These are phyloP conservation scores for Saturnia pavonia DNA, from an alignment of 2,888 invertebrate genomes.

Conservation along the genomic window DNA sequence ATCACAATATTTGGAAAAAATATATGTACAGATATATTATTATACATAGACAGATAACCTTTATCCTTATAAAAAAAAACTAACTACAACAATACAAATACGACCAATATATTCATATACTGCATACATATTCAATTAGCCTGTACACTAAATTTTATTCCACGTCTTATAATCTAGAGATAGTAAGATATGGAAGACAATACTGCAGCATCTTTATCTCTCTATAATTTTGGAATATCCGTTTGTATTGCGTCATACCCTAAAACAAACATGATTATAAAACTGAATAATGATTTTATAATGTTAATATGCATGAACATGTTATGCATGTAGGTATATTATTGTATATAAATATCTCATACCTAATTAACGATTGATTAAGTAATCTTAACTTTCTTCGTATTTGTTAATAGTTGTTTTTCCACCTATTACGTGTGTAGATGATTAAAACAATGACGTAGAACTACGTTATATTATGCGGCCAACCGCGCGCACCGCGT, in stretches of 20 bases:
- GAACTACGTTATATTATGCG: slow-evolving; percentile 27
- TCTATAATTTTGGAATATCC: background rate
- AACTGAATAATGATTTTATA: background rate
- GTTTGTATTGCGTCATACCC: background rate
- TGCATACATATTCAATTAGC: no score
- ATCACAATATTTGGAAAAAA: no score
- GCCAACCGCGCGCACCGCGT: background rate
- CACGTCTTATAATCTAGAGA: background rate
- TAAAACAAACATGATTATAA: background rate
- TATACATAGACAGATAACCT: no score
- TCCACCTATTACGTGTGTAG: slow-evolving; percentile 23
- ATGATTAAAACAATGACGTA: slow-evolving; percentile 33
- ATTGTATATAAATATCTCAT: background rate
- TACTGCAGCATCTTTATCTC: background rate
- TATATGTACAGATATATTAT: no score
- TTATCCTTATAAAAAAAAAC: background rate
- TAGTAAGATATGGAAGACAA: background rate
- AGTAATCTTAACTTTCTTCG: slow-evolving; percentile 16
- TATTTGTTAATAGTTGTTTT: slow-evolving; percentile 16
- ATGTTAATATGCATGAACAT: background rate
- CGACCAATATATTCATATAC: background rate
- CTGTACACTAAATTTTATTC: background rate
- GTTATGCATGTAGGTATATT: background rate
- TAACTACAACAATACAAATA: background rate
- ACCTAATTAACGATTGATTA: slow-evolving; percentile 8